Evolutionary conservation across 2,113 vertebrate species (phyloP).

Genomic region (Leucopsar rothschildi): DNA sequence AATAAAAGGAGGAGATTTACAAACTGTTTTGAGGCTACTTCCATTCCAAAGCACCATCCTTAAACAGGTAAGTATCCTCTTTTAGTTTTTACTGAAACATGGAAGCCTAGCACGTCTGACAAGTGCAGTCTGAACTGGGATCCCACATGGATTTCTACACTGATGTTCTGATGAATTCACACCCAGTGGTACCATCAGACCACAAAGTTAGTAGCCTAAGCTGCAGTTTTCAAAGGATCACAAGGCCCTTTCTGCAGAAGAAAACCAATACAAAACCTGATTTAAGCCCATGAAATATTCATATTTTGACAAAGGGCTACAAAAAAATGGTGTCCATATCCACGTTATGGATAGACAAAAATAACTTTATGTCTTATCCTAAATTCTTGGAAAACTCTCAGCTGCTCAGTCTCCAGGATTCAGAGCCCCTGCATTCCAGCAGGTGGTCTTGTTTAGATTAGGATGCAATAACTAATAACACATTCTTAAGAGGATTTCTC

Average conservation of each 20-base stretch:
- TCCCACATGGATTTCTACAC: background rate
- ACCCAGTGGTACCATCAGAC: background rate
- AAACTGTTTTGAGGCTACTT: background rate
- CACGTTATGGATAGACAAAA: background rate
- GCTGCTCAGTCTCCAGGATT: background rate
- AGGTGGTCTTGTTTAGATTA: background rate
- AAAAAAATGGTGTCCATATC: background rate
- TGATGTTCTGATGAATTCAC: background rate
- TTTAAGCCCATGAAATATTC: background rate
- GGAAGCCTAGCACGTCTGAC: background rate
- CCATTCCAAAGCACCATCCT: background rate
- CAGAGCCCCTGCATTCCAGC: background rate
- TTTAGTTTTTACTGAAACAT: background rate
- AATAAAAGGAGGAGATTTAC: background rate
- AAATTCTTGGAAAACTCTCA: background rate
- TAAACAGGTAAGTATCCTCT: background rate
- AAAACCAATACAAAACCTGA: background rate
- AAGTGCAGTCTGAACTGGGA: background rate
- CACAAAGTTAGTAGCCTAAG: background rate
- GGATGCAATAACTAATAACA: background rate
- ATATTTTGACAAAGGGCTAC: background rate
- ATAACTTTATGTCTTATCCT: background rate
- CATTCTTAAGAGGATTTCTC: background rate
- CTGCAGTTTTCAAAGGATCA: background rate
- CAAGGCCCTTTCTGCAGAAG: background rate